Percentiles rank a stretch among this genome's conserved stretches.
These are phyloP conservation scores for Brenthis daphne DNA, from an alignment of 2,888 invertebrate species.

Conservation along the genomic window DNA sequence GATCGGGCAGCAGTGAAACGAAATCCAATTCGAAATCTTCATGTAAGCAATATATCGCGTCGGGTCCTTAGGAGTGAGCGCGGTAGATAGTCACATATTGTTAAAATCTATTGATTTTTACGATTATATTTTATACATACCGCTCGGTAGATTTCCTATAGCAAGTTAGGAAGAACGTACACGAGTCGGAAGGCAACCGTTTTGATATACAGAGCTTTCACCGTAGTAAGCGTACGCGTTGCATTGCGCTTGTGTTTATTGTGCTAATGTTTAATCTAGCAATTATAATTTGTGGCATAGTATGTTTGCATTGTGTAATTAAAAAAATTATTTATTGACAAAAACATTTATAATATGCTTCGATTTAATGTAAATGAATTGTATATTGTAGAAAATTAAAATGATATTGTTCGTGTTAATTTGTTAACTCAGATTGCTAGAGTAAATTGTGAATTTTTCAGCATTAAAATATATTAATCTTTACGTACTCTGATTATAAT, in stretches of 20 bases:
- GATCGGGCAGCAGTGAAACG: conserved; percentile 11
- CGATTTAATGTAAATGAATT: conserved; percentile 71
- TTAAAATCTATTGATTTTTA: conserved; percentile 38
- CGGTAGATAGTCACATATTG: conserved; percentile 48
- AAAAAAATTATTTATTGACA: conserved; percentile 65
- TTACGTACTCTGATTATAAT: conserved; percentile 57
- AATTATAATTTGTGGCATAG: conserved; percentile 55
- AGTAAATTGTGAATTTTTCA: conserved; percentile 68
- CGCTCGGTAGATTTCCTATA: conserved; percentile 64
- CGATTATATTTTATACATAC: conserved; percentile 45
- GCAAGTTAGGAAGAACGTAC: conserved; percentile 53
- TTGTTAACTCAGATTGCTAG: conserved; percentile 74
- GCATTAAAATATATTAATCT: conserved; percentile 53
- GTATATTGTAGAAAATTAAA: conserved; percentile 73
- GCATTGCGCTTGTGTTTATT: conserved; percentile 64
- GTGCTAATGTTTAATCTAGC: conserved; percentile 61
- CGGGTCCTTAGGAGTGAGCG: conserved; percentile 22
- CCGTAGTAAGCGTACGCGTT: conserved; percentile 52
- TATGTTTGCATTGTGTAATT: conserved; percentile 56
- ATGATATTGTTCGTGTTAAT: conserved; percentile 71
- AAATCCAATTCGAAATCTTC: conserved; percentile 14
- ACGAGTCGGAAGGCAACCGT: conserved; percentile 50
- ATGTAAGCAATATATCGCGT: conserved; percentile 32
- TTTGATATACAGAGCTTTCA: conserved; percentile 56
- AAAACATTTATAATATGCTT: conserved; percentile 64